These are phyloP conservation scores for Schizopygopsis pylzovi DNA, from an alignment of 2,797 vertebrate species.

Conservation along the genomic window DNA sequence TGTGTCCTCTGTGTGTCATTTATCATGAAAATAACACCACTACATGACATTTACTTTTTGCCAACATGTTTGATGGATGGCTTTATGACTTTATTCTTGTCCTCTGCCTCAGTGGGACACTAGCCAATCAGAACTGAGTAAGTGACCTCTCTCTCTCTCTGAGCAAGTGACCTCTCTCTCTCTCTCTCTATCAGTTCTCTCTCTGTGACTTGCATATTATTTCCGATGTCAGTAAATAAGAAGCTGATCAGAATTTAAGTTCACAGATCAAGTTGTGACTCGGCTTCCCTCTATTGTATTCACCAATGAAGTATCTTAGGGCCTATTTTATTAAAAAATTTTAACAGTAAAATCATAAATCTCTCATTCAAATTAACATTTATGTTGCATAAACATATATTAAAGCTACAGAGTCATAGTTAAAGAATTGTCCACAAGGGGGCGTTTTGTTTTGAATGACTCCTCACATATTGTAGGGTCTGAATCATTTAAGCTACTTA, in stretches of 20 bases:
- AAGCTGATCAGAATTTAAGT: slow-evolving; percentile 58
- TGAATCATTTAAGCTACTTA: background rate
- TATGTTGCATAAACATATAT: background rate
- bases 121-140: slow-evolving; percentile 60
- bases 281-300: background rate
- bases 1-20: slow-evolving; percentile 12
- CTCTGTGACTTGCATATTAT: background rate
- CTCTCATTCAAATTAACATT: background rate
- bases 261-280: slow-evolving; percentile 37
- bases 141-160: slow-evolving; percentile 69
- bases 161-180: background rate
- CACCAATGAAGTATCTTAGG: background rate
- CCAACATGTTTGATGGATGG: slow-evolving; percentile 73
- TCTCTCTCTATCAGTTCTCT: slow-evolving; percentile 6
- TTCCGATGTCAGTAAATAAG: slow-evolving; percentile 54
- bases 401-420: background rate
- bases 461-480: background rate
- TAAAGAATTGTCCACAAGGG: slow-evolving; percentile 4
- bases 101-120: slow-evolving; percentile 63
- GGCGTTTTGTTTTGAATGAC: background rate
- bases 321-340: too few relatives aligned
- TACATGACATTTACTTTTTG: slow-evolving; percentile 65
- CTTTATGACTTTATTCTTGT: slow-evolving; percentile 76
- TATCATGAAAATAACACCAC: slow-evolving; percentile 42
- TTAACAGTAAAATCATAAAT: background rate